Percentiles rank a stretch among this genome's conserved stretches.
These are phyloP conservation scores for Cromileptes altivelis DNA, from an alignment of 2,113 vertebrate genomes.

Conservation along the genomic window DNA sequence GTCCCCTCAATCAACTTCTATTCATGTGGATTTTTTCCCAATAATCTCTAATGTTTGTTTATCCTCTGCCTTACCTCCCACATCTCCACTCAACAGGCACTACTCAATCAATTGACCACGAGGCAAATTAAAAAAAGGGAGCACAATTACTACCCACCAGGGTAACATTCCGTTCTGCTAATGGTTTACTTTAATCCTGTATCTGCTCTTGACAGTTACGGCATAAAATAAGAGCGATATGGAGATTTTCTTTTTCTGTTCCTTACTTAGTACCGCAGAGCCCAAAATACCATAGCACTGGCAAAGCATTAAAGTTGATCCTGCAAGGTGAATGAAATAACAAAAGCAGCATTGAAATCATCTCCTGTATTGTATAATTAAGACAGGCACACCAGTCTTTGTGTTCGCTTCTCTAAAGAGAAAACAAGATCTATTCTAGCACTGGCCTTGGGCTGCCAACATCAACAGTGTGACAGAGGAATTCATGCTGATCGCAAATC, in stretches of 20 bases:
- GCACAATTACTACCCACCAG: constrained; percentile 57
- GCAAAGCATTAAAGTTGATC: neutral
- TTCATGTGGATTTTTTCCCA: constrained; percentile 67
- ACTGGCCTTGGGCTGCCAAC: constrained; percentile 53
- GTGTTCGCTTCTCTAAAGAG: constrained; percentile 20
- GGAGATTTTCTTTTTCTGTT: constrained; percentile 7
- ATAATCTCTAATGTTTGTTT: constrained; percentile 76
- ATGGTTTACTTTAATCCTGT: constrained; percentile 31
- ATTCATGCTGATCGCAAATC: constrained; percentile 34
- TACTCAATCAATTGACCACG: constrained; percentile 55
- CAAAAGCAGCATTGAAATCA: constrained; percentile 45
- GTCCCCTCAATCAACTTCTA: constrained; percentile 55
- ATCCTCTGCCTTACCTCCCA: constrained; percentile 60
- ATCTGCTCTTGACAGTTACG: neutral
- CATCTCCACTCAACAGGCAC: constrained; percentile 45
- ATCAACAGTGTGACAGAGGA: constrained; percentile 49
- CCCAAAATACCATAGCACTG: neutral
- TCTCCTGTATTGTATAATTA: constrained; percentile 25
- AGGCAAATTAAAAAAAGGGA: constrained; percentile 57
- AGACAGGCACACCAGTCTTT: constrained; percentile 35
- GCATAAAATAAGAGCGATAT: neutral
- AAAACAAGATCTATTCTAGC: constrained; percentile 39
- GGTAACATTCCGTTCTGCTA: constrained; percentile 27
- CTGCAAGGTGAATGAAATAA: constrained; percentile 29
- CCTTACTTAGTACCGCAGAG: neutral